phyloP scores from a whole-genome alignment of 2,888 invertebrate species.

The Ceramica pisi region DNA sequence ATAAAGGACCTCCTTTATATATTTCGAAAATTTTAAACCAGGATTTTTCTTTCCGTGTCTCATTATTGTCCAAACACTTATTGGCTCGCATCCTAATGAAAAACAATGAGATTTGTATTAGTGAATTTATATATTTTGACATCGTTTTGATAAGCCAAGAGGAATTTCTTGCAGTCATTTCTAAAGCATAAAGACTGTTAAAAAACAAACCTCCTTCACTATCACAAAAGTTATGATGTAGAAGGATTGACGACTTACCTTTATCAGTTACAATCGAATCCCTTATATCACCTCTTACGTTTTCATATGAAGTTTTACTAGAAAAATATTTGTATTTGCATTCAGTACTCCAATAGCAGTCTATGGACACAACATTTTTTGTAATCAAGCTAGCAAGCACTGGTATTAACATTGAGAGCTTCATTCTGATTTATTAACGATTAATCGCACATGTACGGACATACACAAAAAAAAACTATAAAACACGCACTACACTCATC shows the following conservation, averaged over 20 bases:
- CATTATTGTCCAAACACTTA: constrained; percentile 78
- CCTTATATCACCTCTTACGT: constrained; percentile 81
- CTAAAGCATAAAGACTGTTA: not conserved
- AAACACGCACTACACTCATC: constrained; percentile 20
- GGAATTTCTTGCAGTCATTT: too few species aligned
- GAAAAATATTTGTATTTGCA: constrained; percentile 81
- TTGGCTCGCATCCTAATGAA: constrained; percentile 72
- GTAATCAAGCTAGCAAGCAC: constrained; percentile 35
- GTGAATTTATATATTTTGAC: not conserved
- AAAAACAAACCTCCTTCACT: not conserved
- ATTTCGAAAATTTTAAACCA: constrained; percentile 55
- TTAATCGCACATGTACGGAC: not conserved
- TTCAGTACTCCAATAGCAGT: constrained; percentile 80
- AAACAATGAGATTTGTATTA: not conserved
- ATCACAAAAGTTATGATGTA: not conserved
- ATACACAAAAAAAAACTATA: constrained; percentile 8
- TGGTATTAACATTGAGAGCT: constrained; percentile 8
- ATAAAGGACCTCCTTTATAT: constrained; percentile 69
- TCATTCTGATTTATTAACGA: constrained; percentile 30
- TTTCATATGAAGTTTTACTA: constrained; percentile 80
- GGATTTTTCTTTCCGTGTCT: constrained; percentile 77
- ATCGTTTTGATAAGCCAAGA: not conserved
- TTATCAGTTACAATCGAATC: constrained; percentile 68
- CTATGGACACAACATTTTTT: constrained; percentile 48
- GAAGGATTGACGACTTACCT: constrained; percentile 16